Evolutionary conservation across 2,797 vertebrate genomes (phyloP).

Genomic region (Spinus pinus): DNA sequence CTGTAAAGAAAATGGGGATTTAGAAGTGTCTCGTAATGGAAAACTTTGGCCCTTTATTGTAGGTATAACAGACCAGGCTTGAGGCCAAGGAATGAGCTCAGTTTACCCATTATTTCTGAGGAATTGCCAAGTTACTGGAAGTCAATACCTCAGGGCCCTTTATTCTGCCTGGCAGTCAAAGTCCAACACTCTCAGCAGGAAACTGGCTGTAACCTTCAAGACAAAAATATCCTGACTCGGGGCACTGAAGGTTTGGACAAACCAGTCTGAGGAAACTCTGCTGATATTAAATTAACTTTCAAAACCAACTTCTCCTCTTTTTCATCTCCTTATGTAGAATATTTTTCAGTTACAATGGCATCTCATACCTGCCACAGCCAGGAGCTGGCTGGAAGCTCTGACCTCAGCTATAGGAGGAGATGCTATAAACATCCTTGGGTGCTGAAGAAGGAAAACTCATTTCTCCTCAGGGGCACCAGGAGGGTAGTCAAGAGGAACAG

Average conservation of each 20-base stretch:
- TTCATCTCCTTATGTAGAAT: neutral
- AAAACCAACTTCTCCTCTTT: neutral
- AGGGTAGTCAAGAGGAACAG: neutral
- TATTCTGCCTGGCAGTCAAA: conserved; percentile 5
- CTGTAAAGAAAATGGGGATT: neutral
- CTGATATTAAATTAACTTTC: neutral
- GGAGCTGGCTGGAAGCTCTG: neutral
- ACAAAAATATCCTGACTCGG: neutral
- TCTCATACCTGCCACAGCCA: neutral
- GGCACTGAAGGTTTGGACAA: neutral
- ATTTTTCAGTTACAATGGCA: neutral
- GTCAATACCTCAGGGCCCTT: neutral
- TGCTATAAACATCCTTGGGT: neutral
- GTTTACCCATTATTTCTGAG: neutral
- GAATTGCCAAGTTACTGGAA: conserved; percentile 36
- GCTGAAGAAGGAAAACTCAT: neutral
- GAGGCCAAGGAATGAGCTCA: conserved; percentile 41
- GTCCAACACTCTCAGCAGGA: neutral
- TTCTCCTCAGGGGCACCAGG: neutral
- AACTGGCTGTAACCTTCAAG: neutral
- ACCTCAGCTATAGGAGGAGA: neutral
- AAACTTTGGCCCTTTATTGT: neutral
- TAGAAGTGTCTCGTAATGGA: neutral
- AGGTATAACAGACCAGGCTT: neutral
- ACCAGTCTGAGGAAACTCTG: neutral